Conservation (phyloP, 2,888 invertebrate genomes). For the Pediacus dermestoides region DNA sequence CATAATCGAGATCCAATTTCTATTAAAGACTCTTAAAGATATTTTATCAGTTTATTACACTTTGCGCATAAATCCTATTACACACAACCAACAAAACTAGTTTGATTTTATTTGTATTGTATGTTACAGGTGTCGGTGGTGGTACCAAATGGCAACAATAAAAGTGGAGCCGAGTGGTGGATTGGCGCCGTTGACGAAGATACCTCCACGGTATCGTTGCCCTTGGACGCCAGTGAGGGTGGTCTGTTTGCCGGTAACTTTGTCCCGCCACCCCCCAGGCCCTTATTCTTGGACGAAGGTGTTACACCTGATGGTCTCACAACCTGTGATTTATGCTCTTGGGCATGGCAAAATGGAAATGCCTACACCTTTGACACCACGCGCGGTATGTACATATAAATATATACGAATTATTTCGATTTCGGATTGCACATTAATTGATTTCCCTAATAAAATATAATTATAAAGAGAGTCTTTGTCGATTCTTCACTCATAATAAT, state of each 20-base stretch:
- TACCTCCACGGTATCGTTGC: slow-evolving; percentile 23
- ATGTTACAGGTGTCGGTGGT: slow-evolving; percentile 36
- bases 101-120: too few species aligned
- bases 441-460: too few species aligned
- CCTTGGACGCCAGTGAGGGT: slow-evolving; percentile 42
- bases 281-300: slow-evolving; percentile 62
- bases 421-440: too few species aligned
- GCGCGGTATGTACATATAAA: slow-evolving; percentile 59
- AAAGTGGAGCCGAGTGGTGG: slow-evolving; percentile 29
- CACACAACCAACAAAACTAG: too few species aligned
- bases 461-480: too few species aligned
- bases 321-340: slow-evolving; percentile 70
- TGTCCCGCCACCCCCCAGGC: slow-evolving; percentile 66
- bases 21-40: too few species aligned
- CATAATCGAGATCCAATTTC: too few species aligned
- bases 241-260: slow-evolving; percentile 52
- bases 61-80: too few species aligned
- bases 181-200: slow-evolving; percentile 32
- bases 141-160: slow-evolving; percentile 26
- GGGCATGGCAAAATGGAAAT: slow-evolving; percentile 59
- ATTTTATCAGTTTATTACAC: too few species aligned
- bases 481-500: too few species aligned
- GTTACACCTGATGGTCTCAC: slow-evolving; percentile 65
- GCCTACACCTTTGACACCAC: slow-evolving; percentile 55
- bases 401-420: too few species aligned